Conservation (phyloP, 2,888 invertebrate species). For the Acleris holmiana region DNA sequence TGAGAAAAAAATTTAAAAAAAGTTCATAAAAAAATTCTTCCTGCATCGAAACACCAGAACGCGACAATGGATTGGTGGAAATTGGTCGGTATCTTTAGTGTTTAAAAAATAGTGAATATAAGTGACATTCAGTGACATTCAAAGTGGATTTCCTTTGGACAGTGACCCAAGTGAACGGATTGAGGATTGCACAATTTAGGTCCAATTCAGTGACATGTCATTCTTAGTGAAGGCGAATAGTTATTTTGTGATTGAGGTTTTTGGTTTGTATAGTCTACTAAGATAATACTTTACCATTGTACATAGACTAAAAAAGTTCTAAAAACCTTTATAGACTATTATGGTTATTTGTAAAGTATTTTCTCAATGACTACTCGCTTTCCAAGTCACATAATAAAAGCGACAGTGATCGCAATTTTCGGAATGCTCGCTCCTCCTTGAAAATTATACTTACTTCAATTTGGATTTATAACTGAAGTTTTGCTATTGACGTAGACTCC, state of each 20-base stretch:
- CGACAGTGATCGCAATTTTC: too few species aligned
- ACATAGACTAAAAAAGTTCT: background rate
- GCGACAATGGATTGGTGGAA: constrained; percentile 81
- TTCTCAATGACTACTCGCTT: too few species aligned
- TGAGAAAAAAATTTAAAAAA: constrained; percentile 46
- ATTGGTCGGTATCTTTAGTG: constrained; percentile 77
- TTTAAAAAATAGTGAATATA: constrained; percentile 43
- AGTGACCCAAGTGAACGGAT: constrained; percentile 31
- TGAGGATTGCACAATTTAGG: constrained; percentile 15
- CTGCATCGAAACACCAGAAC: constrained; percentile 54
- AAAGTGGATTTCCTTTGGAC: constrained; percentile 24
- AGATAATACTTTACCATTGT: background rate
- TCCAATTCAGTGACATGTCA: background rate
- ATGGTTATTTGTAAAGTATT: too few species aligned
- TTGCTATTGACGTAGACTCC: too few species aligned
- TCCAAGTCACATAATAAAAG: too few species aligned
- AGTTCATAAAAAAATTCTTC: constrained; percentile 46
- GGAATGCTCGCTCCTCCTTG: too few species aligned
- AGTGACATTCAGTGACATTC: constrained; percentile 48
- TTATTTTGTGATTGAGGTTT: background rate
- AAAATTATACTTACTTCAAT: too few species aligned
- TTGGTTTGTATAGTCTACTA: background rate
- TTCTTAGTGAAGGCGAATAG: constrained; percentile 1
- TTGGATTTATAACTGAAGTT: too few species aligned
- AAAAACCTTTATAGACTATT: too few species aligned